Evolutionary conservation across 2,888 invertebrate species (phyloP).

Genomic region (Tuberolachnus salignus): DNA sequence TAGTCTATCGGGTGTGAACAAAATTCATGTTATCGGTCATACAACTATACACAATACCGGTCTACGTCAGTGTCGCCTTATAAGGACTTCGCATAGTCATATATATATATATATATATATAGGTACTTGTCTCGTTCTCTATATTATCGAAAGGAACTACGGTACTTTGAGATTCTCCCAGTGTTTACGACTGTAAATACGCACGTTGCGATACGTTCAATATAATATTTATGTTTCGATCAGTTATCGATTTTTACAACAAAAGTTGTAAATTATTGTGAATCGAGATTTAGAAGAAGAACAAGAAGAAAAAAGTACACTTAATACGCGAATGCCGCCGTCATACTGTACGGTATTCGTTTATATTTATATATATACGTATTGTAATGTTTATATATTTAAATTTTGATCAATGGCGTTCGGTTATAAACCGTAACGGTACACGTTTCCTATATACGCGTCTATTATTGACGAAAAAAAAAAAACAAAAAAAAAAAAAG

Average conservation of each 20-base stretch:
- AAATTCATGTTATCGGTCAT: slow-evolving; percentile 5
- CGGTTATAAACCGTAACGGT: neutral
- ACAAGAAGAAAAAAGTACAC: too few species aligned
- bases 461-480: too few species aligned
- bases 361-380: too few species aligned
- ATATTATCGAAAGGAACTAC: neutral
- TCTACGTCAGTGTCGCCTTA: slow-evolving; percentile 38
- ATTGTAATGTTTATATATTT: neutral
- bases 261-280: neutral
- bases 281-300: neutral
- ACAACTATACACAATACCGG: slow-evolving; percentile 5
- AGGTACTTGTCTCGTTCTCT: slow-evolving; percentile 13
- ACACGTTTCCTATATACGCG: neutral
- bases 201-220: neutral
- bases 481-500: too few species aligned
- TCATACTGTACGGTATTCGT: too few species aligned
- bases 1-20: slow-evolving; percentile 12
- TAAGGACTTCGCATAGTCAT: slow-evolving; percentile 13
- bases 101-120: too few species aligned
- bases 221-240: neutral
- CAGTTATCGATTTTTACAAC: neutral
- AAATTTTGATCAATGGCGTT: slow-evolving; percentile 2
- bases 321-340: too few species aligned
- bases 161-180: slow-evolving; percentile 33
- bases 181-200: neutral